These are phyloP conservation scores for Muscicapa striata DNA, from an alignment of 2,797 vertebrate genomes.

Conservation along the genomic window DNA sequence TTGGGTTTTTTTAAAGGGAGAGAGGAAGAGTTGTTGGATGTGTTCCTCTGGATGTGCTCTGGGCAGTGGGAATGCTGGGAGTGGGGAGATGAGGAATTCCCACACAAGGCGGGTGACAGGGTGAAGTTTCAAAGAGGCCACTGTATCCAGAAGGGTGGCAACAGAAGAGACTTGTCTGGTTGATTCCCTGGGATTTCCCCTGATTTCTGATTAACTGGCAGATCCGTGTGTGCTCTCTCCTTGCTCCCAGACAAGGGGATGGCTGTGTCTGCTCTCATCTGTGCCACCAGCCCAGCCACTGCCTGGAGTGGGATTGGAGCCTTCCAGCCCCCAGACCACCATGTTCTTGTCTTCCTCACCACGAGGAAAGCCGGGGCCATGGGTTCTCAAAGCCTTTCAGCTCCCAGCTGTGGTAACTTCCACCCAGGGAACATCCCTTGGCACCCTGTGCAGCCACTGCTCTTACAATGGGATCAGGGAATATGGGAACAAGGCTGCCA, in stretches of 20 bases:
- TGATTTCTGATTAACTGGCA: neutral
- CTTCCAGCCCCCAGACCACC: rapidly evolving
- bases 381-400: neutral
- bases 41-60: neutral
- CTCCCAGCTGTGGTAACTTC: neutral
- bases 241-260: neutral
- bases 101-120: rapidly evolving
- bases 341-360: neutral
- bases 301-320: neutral
- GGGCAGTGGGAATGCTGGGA: rapidly evolving
- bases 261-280: neutral
- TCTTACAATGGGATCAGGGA: neutral
- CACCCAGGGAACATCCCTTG: neutral
- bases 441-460: neutral
- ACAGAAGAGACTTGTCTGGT: neutral
- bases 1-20: neutral
- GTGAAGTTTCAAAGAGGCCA: neutral
- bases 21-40: neutral
- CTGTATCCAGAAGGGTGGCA: neutral
- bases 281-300: neutral
- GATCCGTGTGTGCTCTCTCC: neutral
- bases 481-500: neutral
- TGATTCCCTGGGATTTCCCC: neutral
- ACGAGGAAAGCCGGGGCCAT: neutral
- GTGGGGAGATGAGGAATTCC: neutral